Evolutionary conservation across 1,140 invertebrate genomes (phyloP).

Genomic region (Drosophila pruinosa): DNA sequence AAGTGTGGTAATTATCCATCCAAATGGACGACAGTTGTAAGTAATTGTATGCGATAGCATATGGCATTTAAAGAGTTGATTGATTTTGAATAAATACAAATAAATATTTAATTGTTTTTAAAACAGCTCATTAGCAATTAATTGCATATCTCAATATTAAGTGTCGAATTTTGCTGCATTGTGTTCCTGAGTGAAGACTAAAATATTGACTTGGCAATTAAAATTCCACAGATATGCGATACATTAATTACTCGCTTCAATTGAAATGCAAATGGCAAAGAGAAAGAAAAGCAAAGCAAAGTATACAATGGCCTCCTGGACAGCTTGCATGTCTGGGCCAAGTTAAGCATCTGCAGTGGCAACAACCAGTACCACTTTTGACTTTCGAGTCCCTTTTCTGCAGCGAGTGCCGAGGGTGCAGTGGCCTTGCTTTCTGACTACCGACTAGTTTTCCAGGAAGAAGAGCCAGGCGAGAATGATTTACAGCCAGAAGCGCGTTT

Average conservation of each 20-base stretch:
- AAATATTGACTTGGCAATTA: slow-evolving; percentile 80
- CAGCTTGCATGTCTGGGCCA: slow-evolving; percentile 63
- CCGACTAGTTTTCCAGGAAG: slow-evolving; percentile 60
- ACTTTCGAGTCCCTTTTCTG: slow-evolving; percentile 22
- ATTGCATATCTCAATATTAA: too few relatives aligned
- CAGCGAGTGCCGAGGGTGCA: neutral
- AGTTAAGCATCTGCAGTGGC: slow-evolving; percentile 64
- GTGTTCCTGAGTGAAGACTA: too few relatives aligned
- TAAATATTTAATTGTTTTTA: neutral
- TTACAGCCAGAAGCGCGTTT: slow-evolving; percentile 70
- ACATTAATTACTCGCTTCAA: slow-evolving; percentile 79
- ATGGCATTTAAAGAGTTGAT: neutral
- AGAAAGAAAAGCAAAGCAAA: neutral
- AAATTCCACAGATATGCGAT: slow-evolving; percentile 78
- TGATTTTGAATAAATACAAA: neutral
- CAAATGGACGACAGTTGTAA: neutral
- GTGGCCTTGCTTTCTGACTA: neutral
- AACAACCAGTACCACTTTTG: neutral
- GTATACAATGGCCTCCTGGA: neutral
- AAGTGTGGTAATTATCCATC: neutral
- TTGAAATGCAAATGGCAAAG: slow-evolving; percentile 75
- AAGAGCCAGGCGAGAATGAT: slow-evolving; percentile 65
- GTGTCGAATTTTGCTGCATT: slow-evolving; percentile 44
- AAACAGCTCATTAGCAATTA: neutral
- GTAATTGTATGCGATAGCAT: too few relatives aligned